Percentiles rank a stretch among this genome's conserved stretches.
Conservation (phyloP, 2,888 invertebrate species). For the Crioceris asparagi region DNA sequence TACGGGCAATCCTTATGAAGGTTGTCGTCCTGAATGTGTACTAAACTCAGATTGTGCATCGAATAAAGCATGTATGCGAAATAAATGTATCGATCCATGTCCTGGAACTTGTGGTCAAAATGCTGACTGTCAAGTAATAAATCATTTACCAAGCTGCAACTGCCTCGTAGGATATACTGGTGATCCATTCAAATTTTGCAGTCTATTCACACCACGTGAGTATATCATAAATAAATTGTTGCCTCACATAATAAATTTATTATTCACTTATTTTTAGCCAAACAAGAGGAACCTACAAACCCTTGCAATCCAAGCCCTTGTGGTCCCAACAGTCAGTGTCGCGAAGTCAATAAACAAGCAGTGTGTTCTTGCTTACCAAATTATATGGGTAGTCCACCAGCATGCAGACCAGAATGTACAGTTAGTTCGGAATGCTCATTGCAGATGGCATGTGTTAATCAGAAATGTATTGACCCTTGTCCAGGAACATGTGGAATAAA, state of each 20-base stretch:
- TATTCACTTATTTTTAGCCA: constrained; percentile 11
- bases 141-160: constrained; percentile 58
- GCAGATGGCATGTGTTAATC: constrained; percentile 36
- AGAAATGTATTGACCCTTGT: constrained; percentile 40
- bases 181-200: constrained; percentile 62
- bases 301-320: constrained; percentile 67
- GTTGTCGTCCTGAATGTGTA: constrained; percentile 65
- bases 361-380: constrained; percentile 50
- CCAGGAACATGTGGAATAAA: constrained; percentile 45
- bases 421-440: constrained; percentile 46
- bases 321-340: constrained; percentile 67
- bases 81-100: constrained; percentile 68
- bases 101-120: constrained; percentile 65
- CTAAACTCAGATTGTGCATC: constrained; percentile 62
- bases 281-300: constrained; percentile 33
- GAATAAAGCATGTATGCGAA: constrained; percentile 57
- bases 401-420: constrained; percentile 48
- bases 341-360: constrained; percentile 47
- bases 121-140: constrained; percentile 60
- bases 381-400: constrained; percentile 52
- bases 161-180: constrained; percentile 65
- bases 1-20: constrained; percentile 68
- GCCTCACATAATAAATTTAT: neutral
- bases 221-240: neutral
- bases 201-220: constrained; percentile 4